Percentiles rank a stretch among this genome's conserved stretches.
Evolutionary conservation across 2,113 vertebrate species (phyloP).

Genomic region (Ochotona princeps): DNA sequence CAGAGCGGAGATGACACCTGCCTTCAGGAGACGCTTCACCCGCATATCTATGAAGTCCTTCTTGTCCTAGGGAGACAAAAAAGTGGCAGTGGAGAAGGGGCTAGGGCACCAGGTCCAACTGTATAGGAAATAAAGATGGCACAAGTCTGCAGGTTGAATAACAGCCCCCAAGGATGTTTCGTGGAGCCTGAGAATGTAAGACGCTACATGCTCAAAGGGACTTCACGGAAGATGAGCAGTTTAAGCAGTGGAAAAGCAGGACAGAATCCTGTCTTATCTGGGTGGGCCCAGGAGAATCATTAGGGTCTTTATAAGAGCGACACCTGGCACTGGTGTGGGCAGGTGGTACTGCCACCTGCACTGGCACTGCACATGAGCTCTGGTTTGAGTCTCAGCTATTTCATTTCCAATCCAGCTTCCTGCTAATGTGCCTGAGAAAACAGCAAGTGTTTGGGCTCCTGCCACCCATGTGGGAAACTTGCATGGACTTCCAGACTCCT

Average conservation of each 20-base stretch:
- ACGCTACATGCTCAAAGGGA: background rate
- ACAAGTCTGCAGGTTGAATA: background rate
- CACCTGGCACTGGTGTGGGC: too few species aligned
- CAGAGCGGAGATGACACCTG: constrained; percentile 91
- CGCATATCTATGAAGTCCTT: constrained; percentile 95
- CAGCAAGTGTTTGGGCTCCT: too few species aligned
- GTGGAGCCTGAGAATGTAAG: too few species aligned
- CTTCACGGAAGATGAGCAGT: background rate
- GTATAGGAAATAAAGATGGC: background rate
- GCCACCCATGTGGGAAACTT: too few species aligned
- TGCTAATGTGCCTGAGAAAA: too few species aligned
- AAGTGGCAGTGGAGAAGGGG: background rate
- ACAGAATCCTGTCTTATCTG: background rate
- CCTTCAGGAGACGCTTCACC: constrained; percentile 94
- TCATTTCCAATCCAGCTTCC: too few species aligned
- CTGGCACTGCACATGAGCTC: too few species aligned
- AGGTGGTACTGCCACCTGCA: too few species aligned
- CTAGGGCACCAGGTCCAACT: background rate
- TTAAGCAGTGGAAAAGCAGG: background rate
- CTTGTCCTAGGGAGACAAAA: constrained; percentile 90
- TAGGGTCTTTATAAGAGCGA: background rate
- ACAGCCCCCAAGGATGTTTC: background rate
- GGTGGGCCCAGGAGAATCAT: background rate
- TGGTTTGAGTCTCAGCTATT: too few species aligned
- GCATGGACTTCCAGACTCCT: too few species aligned